These are phyloP conservation scores for Dynastes tityus DNA, from an alignment of 2,888 invertebrate species.

Conservation along the genomic window DNA sequence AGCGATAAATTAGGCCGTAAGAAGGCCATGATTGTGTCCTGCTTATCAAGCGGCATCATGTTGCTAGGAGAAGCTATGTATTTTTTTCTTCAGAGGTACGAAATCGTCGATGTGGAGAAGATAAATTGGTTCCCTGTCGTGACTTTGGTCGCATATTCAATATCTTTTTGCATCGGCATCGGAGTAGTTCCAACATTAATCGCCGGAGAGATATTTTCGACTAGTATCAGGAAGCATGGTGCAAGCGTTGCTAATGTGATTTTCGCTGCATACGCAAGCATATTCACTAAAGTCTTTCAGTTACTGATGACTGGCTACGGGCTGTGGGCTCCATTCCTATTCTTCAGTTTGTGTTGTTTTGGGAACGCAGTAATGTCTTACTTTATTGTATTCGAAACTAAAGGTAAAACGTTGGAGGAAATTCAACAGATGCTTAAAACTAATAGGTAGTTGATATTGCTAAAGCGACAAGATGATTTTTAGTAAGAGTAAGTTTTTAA, in stretches of 20 bases:
- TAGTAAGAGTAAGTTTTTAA: background rate
- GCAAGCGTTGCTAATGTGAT: slow-evolving; percentile 58
- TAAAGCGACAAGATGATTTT: background rate
- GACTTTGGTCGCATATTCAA: slow-evolving; percentile 57
- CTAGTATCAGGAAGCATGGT: slow-evolving; percentile 62
- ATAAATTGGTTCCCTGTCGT: slow-evolving; percentile 61
- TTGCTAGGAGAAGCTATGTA: slow-evolving; percentile 58
- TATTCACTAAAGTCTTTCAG: slow-evolving; percentile 63
- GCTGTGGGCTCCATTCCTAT: slow-evolving; percentile 60
- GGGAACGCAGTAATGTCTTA: slow-evolving; percentile 58
- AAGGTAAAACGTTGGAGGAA: slow-evolving; percentile 64
- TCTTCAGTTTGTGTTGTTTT: slow-evolving; percentile 57
- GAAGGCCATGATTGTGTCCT: slow-evolving; percentile 58
- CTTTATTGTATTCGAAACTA: slow-evolving; percentile 64
- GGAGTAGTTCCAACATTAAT: slow-evolving; percentile 53
- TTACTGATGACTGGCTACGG: slow-evolving; percentile 59
- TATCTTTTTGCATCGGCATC: slow-evolving; percentile 47
- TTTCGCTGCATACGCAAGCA: slow-evolving; percentile 59
- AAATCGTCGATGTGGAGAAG: slow-evolving; percentile 53
- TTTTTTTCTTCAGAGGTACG: slow-evolving; percentile 58
- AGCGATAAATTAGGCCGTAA: slow-evolving; percentile 61
- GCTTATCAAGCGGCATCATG: slow-evolving; percentile 56
- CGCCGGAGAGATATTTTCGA: slow-evolving; percentile 58
- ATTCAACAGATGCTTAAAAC: slow-evolving; percentile 63
- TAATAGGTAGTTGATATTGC: background rate